phyloP scores from a whole-genome alignment of 1,140 invertebrate genomes.

The Drosophila subobscura region DNA sequence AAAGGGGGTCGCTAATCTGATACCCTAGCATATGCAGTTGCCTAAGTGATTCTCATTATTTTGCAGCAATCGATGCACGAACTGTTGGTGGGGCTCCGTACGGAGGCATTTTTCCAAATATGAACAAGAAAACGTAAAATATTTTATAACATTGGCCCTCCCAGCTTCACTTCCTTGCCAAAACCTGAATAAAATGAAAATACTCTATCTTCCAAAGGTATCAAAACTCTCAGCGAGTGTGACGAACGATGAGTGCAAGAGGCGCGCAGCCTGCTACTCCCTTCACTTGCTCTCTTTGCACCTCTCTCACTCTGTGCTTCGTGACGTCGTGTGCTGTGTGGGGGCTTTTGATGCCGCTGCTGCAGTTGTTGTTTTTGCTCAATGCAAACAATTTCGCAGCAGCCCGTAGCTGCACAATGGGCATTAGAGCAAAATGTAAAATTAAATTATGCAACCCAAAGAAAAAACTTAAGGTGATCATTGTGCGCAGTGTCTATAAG shows the following conservation, averaged over 20 bases:
- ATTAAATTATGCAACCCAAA: not conserved
- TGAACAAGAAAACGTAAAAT: not conserved
- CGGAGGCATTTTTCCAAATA: too few relatives aligned
- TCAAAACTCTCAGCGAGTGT: slow-evolving; percentile 54
- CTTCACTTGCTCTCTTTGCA: slow-evolving; percentile 17
- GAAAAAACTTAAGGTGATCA: not conserved
- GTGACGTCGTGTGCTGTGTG: slow-evolving; percentile 78
- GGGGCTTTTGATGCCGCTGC: slow-evolving; percentile 54
- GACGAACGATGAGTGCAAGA: slow-evolving; percentile 52
- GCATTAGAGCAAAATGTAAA: not conserved
- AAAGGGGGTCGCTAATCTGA: not conserved
- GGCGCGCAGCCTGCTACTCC: slow-evolving; percentile 9
- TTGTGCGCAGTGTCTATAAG: too few relatives aligned
- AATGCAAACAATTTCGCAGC: slow-evolving; percentile 49
- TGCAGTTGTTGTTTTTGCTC: slow-evolving; percentile 39
- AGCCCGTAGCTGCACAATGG: slow-evolving; percentile 37
- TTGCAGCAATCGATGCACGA: too few relatives aligned
- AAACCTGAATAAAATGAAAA: too few relatives aligned
- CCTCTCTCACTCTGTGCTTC: slow-evolving; percentile 24
- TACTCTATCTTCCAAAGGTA: too few relatives aligned
- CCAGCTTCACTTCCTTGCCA: too few relatives aligned
- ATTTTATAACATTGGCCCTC: too few relatives aligned
- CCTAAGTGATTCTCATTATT: too few relatives aligned
- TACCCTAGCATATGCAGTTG: too few relatives aligned
- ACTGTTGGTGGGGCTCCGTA: too few relatives aligned